A percentile compares a stretch with the other conserved stretches of the same genome.
These are phyloP conservation scores for Drosophila mimetica DNA, from an alignment of 2,888 invertebrate species.

Conservation along the genomic window DNA sequence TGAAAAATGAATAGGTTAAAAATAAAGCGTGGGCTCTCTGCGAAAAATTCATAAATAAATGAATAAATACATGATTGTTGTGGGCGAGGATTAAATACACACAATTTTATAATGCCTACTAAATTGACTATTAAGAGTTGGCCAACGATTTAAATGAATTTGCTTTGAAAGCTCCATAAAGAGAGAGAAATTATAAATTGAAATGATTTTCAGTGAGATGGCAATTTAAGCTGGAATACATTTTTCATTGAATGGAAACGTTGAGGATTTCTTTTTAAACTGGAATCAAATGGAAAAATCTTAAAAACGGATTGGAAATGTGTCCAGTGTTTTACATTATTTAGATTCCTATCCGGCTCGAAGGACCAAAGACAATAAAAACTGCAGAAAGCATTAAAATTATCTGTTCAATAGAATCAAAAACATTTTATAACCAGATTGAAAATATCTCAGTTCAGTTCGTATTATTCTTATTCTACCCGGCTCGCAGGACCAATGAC, in stretches of 20 bases:
- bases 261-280: not conserved
- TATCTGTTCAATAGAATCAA: too few species aligned
- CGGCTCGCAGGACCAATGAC: not conserved
- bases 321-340: too few species aligned
- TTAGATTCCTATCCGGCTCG: too few species aligned
- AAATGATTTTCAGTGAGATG: not conserved
- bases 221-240: not conserved
- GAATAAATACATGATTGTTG: not conserved
- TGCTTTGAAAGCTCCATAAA: not conserved
- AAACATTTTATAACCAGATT: too few species aligned
- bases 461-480: too few species aligned
- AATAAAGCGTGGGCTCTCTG: not conserved
- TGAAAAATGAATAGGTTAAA: not conserved
- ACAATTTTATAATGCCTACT: constrained; percentile 1
- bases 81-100: constrained; percentile 9
- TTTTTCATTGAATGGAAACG: not conserved
- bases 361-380: not conserved
- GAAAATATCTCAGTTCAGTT: too few species aligned
- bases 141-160: not conserved
- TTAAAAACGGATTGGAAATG: not conserved
- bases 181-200: too few species aligned
- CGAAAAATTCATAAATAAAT: not conserved
- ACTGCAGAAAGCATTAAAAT: too few species aligned
- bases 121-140: not conserved
- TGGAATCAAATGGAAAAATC: not conserved